Evolutionary conservation across 2,888 invertebrate genomes (phyloP).

Genomic region (Diloba caeruleocephala): DNA sequence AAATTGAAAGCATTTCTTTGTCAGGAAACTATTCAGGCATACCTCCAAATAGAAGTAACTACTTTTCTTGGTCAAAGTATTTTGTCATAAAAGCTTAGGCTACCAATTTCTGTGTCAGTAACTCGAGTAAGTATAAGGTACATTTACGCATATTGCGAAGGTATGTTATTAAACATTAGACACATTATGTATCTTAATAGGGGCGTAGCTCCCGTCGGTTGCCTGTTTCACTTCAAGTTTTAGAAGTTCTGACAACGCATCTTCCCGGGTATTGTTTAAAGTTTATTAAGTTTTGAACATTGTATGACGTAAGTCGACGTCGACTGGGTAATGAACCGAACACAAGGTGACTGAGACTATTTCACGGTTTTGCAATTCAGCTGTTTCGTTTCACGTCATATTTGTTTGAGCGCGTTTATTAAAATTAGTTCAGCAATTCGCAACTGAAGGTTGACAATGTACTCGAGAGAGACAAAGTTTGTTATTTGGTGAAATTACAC

Average conservation of each 20-base stretch:
- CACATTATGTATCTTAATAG: constrained; percentile 81
- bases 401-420: constrained; percentile 29
- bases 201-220: constrained; percentile 73
- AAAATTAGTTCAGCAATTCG: constrained; percentile 32
- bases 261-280: constrained; percentile 84
- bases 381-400: constrained; percentile 43
- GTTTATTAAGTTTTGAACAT: constrained; percentile 86
- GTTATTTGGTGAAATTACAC: constrained; percentile 37
- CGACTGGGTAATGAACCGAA: constrained; percentile 74
- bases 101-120: constrained; percentile 37
- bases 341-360: constrained; percentile 60
- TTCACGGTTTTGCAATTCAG: constrained; percentile 57
- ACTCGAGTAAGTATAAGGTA: constrained; percentile 25
- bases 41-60: constrained; percentile 53
- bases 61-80: constrained; percentile 59
- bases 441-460: constrained; percentile 22
- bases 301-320: constrained; percentile 80
- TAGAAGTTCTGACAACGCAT: constrained; percentile 85
- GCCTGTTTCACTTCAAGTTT: constrained; percentile 78
- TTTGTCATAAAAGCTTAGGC: constrained; percentile 49
- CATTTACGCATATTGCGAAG: constrained; percentile 47
- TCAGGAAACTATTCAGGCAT: constrained; percentile 69
- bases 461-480: constrained; percentile 17
- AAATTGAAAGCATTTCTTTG: constrained; percentile 71
- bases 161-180: constrained; percentile 75